These are phyloP conservation scores for Corythaixoides concolor DNA, from an alignment of 2,113 vertebrate species.

Conservation along the genomic window DNA sequence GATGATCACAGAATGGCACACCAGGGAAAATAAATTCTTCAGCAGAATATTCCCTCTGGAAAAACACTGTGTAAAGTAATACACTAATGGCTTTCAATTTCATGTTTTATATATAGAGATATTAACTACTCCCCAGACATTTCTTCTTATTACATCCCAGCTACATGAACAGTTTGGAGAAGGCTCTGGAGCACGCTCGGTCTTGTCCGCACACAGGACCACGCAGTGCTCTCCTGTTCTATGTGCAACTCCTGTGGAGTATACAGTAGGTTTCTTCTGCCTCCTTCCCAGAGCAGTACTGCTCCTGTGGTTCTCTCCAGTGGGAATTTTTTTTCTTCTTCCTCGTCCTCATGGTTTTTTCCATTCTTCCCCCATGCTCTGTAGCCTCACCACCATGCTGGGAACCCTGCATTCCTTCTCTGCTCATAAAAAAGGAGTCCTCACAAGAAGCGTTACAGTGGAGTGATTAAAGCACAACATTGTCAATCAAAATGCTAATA, in stretches of 20 bases:
- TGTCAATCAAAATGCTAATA: background rate
- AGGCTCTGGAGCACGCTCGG: background rate
- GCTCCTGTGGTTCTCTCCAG: background rate
- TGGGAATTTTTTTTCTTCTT: background rate
- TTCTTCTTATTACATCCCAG: constrained; percentile 63
- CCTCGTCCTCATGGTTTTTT: background rate
- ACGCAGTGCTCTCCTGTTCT: background rate
- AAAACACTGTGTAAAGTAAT: constrained; percentile 75
- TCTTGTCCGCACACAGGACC: background rate
- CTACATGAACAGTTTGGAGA: constrained; percentile 47
- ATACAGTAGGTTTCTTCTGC: background rate
- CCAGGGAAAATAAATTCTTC: constrained; percentile 67
- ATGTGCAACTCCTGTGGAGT: background rate
- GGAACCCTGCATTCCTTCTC: constrained; percentile 17
- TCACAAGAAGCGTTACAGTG: background rate
- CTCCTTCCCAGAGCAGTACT: background rate
- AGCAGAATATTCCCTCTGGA: constrained; percentile 67
- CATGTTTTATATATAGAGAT: constrained; percentile 69
- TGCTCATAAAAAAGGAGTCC: background rate
- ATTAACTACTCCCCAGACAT: constrained; percentile 73
- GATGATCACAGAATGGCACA: constrained; percentile 65
- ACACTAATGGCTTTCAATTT: constrained; percentile 74
- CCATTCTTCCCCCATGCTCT: background rate
- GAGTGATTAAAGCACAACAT: background rate
- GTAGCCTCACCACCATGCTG: background rate